A percentile compares a stretch with the other conserved stretches of the same genome.
These are phyloP conservation scores for Streblospio benedicti DNA, from an alignment of 1,140 invertebrate species.

Conservation along the genomic window DNA sequence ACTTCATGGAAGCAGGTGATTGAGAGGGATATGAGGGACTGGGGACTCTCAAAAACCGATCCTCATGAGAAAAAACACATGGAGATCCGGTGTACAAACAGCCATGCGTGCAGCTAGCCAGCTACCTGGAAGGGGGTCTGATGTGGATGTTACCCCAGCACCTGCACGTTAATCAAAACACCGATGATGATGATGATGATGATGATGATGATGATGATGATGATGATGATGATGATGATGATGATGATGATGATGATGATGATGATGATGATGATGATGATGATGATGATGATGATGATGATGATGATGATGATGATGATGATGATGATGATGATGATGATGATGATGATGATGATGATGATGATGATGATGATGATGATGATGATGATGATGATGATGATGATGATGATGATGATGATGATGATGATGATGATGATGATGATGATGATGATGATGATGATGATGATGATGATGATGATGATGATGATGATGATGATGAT, in stretches of 20 bases:
- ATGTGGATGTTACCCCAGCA: too few relatives aligned
- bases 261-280: conserved; percentile 2
- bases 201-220: conserved; percentile 3
- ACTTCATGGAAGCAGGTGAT: too few relatives aligned
- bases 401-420: background rate
- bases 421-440: background rate
- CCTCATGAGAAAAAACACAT: too few relatives aligned
- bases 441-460: background rate
- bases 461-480: background rate
- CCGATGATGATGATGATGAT: conserved; percentile 7
- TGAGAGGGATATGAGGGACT: too few relatives aligned
- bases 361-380: background rate
- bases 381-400: background rate
- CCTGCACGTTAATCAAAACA: too few relatives aligned
- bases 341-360: background rate
- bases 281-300: background rate
- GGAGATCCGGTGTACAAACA: too few relatives aligned
- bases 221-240: conserved; percentile 6
- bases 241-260: conserved; percentile 3
- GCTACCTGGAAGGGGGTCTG: too few relatives aligned
- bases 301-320: background rate
- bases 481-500: conserved; percentile 1
- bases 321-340: background rate
- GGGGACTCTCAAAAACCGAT: too few relatives aligned
- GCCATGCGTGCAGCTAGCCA: too few relatives aligned